Base-by-base conservation (phyloP, 1,140 invertebrate species). In the Littorina saxatilis region DNA sequence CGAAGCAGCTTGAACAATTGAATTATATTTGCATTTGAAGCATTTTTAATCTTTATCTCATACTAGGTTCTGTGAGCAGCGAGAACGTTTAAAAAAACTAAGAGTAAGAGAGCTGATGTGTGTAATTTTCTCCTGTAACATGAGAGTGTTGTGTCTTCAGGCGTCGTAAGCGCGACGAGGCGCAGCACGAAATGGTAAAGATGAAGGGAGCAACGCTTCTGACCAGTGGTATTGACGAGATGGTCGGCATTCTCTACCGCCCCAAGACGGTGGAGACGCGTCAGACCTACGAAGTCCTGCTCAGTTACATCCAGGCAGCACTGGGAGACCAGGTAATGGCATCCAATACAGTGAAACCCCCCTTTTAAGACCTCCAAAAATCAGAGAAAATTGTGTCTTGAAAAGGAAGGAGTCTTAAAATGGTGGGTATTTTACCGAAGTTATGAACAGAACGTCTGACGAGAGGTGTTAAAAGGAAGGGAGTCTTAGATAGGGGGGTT, bases 231-330 rank as follows among this genome's bases (percentile, higher is more conserved):
- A 95, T 97, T 52, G 97, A 98, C 90, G 97, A 98, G 89, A 96
- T 98, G 93, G 96, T 97, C 1, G 98, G 97, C 55, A 98, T 99
- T 85, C 93, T 98, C 47, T 99, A 99, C 93, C 94, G 97, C 72
- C 99, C 99, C 0, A 97, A 99, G 92, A 99, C 98, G 0, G 97
- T 98, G 92, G 98, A 99, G 93, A 99, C 99, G 0, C 94, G 97
- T 79, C 97, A 99, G 90, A 99, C 98, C 0, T 99, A 99, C 90
- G 98, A 99, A 92, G 95, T 99, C 37, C 93, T 99, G 47, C 93
- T 99, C 2, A 98, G 96, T 90, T 98, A 99, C 88, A 98, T 99
- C 88, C 98, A 99, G 94, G 97, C 98, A 89, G 96, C 97, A n/a
- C 93, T 99, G 1, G 98, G 98, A 27, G 98, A 99, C 94, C 98